Evolutionary conservation across 2,113 vertebrate genomes (phyloP).

Genomic region (Vimba vimba): DNA sequence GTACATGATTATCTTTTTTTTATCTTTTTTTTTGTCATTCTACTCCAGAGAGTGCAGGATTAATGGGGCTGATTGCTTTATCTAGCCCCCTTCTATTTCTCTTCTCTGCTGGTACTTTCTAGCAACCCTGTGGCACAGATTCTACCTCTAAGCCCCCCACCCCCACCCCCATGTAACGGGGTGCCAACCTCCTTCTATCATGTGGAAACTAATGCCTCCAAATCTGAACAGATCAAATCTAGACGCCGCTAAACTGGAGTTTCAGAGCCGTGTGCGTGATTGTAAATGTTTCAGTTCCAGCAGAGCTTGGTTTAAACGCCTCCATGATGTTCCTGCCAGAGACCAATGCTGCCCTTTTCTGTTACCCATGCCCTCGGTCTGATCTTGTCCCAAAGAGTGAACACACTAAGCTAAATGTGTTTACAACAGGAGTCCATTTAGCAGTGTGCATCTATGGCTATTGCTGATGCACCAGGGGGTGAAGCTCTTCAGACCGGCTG

Average conservation of each 20-base stretch:
- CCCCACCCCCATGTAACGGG: background rate
- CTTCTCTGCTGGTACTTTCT: slow-evolving; percentile 31
- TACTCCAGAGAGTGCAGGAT: slow-evolving; percentile 34
- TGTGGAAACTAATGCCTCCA: slow-evolving; percentile 5
- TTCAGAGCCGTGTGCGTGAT: background rate
- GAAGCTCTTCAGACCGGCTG: background rate
- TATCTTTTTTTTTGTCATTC: slow-evolving; percentile 2
- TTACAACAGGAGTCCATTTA: slow-evolving; percentile 51
- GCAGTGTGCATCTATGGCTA: slow-evolving; percentile 15
- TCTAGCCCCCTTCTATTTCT: slow-evolving; percentile 3
- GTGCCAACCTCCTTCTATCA: background rate
- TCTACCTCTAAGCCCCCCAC: slow-evolving; percentile 17
- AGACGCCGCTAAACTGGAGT: background rate
- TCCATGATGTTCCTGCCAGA: background rate
- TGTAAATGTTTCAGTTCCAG: background rate
- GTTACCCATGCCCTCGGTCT: slow-evolving; percentile 8
- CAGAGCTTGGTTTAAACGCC: background rate
- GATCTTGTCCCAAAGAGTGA: slow-evolving; percentile 22
- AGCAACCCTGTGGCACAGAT: slow-evolving; percentile 34
- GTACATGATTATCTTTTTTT: slow-evolving; percentile 36
- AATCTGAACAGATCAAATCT: slow-evolving; percentile 38
- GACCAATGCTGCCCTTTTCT: background rate
- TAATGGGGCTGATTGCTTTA: slow-evolving; percentile 46
- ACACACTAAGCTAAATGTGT: slow-evolving; percentile 28
- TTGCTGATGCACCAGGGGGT: background rate